A percentile compares a stretch with the other conserved stretches of the same genome.
Conservation (phyloP, 2,797 vertebrate genomes). For the Acanthurus leucopareius region DNA sequence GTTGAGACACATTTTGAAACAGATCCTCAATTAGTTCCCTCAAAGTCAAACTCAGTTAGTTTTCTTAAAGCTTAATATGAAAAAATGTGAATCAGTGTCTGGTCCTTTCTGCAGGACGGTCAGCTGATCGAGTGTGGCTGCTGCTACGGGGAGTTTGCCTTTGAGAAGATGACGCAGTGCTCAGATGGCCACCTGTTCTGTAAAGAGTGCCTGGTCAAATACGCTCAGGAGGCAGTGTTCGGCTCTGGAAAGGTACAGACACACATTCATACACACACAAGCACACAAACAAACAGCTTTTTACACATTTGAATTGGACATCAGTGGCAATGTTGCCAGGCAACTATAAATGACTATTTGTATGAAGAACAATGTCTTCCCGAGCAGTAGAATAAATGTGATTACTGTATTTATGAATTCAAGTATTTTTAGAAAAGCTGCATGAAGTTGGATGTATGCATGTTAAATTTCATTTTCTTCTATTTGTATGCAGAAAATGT, state of each 20-base stretch:
- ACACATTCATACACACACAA: constrained; percentile 64
- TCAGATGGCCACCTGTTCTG: constrained; percentile 98
- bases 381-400: too few species aligned
- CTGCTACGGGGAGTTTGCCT: constrained; percentile 96
- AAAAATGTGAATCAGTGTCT: not conserved
- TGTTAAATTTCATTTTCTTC: too few species aligned
- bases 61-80: not conserved
- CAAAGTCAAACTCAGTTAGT: not conserved
- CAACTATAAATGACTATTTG: constrained; percentile 6
- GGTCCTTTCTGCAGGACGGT: constrained; percentile 87
- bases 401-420: not conserved
- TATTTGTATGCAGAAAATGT: too few species aligned
- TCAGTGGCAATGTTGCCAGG: constrained; percentile 12
- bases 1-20: not conserved
- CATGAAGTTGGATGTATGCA: too few species aligned
- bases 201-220: constrained; percentile 98
- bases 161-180: constrained; percentile 97
- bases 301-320: not conserved
- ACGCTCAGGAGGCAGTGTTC: constrained; percentile 97
- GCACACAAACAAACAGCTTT: not conserved
- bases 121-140: constrained; percentile 98
- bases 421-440: too few species aligned
- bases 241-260: constrained; percentile 92
- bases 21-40: not conserved
- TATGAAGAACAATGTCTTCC: not conserved